These are phyloP conservation scores for Steinernema carpocapsae DNA, from an alignment of 2,888 invertebrate genomes.

Conservation along the genomic window DNA sequence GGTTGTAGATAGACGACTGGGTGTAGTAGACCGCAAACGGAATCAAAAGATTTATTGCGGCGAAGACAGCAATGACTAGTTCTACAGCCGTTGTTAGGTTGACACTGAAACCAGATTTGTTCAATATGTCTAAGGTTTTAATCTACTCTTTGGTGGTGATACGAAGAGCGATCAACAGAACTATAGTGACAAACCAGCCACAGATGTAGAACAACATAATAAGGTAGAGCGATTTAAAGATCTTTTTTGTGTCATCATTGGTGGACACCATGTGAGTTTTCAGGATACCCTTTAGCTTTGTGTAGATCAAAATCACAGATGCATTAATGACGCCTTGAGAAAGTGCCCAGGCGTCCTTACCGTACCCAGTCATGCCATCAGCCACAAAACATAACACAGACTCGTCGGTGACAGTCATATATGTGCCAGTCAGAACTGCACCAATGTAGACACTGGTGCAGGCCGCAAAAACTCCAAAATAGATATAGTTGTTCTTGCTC, in stretches of 20 bases:
- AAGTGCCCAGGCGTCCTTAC: background rate
- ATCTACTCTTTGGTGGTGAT: background rate
- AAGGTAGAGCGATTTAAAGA: background rate
- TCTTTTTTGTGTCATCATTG: background rate
- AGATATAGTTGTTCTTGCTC: background rate
- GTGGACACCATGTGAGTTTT: background rate
- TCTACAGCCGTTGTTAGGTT: background rate
- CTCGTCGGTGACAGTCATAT: background rate
- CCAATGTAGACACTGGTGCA: background rate
- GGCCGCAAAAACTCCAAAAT: background rate
- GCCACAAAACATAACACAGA: background rate
- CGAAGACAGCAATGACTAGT: background rate
- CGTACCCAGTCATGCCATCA: background rate
- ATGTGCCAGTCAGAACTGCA: background rate
- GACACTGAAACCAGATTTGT: constrained; percentile 1
- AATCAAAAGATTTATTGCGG: background rate
- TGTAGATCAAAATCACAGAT: background rate
- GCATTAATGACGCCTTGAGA: background rate
- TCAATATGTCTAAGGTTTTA: too few relatives aligned
- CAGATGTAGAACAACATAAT: background rate
- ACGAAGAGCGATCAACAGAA: background rate
- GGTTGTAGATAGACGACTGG: constrained; percentile 12
- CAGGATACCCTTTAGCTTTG: background rate
- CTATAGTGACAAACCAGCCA: background rate
- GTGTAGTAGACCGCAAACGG: background rate